These are phyloP conservation scores for Catocala sponsa DNA, from an alignment of 2,888 invertebrate genomes.

Conservation along the genomic window DNA sequence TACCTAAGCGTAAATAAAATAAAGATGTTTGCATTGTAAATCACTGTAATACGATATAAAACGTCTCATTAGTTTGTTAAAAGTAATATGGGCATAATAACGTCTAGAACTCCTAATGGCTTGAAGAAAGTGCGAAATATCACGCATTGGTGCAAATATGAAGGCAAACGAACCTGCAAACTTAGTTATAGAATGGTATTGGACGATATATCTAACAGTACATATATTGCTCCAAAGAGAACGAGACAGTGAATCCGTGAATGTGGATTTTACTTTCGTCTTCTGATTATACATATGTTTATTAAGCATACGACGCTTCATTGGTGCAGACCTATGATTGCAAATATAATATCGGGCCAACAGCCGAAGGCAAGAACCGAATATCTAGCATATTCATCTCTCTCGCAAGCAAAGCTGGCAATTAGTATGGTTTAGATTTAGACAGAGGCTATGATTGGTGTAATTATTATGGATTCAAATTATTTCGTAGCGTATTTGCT, in stretches of 20 bases:
- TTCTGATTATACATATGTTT: conserved; percentile 7
- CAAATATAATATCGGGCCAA: neutral
- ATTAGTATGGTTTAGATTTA: conserved; percentile 1
- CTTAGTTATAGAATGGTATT: conserved; percentile 21
- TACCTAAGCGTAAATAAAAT: neutral
- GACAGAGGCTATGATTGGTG: neutral
- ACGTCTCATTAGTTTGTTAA: conserved; percentile 3
- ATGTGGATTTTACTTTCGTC: conserved; percentile 19
- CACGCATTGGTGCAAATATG: conserved; percentile 70
- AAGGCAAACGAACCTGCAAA: conserved; percentile 60
- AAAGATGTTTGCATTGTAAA: conserved; percentile 8
- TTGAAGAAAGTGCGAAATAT: conserved; percentile 81
- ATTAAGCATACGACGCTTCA: conserved; percentile 2
- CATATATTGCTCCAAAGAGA: conserved; percentile 5
- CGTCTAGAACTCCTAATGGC: conserved; percentile 41
- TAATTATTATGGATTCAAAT: neutral
- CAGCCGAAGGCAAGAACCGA: too few species aligned
- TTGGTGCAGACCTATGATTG: conserved; percentile 1
- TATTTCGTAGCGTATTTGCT: too few species aligned
- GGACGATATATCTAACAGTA: conserved; percentile 4
- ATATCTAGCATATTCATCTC: neutral
- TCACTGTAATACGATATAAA: conserved; percentile 11
- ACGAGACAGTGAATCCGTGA: conserved; percentile 12
- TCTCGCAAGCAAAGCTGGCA: neutral
- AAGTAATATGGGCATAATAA: conserved; percentile 16